phyloP scores from a whole-genome alignment of 1,140 invertebrate species.

The Caenorhabditis latens region DNA sequence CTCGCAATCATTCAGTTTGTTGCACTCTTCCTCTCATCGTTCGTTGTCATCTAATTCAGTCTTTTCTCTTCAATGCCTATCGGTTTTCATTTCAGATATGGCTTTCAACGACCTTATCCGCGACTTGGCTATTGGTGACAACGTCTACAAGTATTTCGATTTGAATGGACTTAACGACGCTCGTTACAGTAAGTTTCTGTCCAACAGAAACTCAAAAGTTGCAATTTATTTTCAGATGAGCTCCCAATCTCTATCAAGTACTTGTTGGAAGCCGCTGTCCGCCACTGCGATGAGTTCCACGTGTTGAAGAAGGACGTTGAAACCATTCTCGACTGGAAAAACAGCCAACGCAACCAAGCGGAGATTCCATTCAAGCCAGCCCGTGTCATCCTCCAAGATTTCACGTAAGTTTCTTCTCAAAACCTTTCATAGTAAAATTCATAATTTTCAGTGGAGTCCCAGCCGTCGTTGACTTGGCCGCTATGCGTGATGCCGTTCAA shows the following conservation, averaged over 20 bases:
- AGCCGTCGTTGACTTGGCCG: constrained; percentile 97
- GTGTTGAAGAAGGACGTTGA: constrained; percentile 87
- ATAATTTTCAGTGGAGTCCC: constrained; percentile 90
- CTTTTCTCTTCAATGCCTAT: neutral
- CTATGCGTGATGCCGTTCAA: constrained; percentile 95
- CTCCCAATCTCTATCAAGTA: constrained; percentile 94
- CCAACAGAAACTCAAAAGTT: neutral
- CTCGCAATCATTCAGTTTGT: neutral
- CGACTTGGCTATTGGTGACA: constrained; percentile 82
- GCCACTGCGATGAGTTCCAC: constrained; percentile 96
- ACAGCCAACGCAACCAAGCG: constrained; percentile 84
- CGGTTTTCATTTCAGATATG: constrained; percentile 55
- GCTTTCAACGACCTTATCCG: constrained; percentile 80
- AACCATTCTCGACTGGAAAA: constrained; percentile 91
- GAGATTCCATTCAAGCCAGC: constrained; percentile 96
- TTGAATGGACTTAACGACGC: constrained; percentile 82
- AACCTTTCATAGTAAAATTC: neutral
- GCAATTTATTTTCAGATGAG: constrained; percentile 76
- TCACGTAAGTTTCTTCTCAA: constrained; percentile 78
- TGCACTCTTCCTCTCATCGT: neutral
- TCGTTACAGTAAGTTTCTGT: constrained; percentile 83
- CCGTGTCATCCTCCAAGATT: constrained; percentile 91
- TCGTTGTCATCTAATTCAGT: neutral
- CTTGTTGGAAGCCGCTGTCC: constrained; percentile 91
- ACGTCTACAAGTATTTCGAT: constrained; percentile 85